These are phyloP conservation scores for Dioctria linearis DNA, from an alignment of 2,888 invertebrate genomes.

Conservation along the genomic window DNA sequence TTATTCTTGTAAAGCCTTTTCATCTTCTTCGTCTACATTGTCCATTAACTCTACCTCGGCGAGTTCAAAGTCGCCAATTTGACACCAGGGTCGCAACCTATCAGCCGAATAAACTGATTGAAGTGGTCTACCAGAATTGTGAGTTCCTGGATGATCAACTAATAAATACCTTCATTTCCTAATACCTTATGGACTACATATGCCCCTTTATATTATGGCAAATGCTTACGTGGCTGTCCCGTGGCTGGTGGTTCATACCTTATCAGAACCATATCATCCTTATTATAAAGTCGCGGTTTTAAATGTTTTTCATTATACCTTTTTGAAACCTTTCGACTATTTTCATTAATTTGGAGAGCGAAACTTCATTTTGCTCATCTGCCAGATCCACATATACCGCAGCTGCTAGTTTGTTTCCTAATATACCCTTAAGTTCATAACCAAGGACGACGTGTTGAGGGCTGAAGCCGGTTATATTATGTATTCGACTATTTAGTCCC, in stretches of 20 bases:
- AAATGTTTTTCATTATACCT: neutral
- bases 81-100: neutral
- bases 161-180: neutral
- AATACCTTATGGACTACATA: conserved; percentile 1
- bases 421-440: conserved; percentile 51
- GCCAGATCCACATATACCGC: neutral
- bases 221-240: conserved; percentile 13
- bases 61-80: neutral
- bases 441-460: conserved; percentile 54
- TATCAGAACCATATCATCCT: conserved; percentile 7
- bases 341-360: neutral
- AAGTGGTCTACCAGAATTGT: neutral
- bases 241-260: conserved; percentile 8
- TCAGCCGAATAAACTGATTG: neutral
- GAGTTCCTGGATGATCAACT: neutral
- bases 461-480: conserved; percentile 48
- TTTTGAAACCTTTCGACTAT: neutral
- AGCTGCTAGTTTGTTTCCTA: conserved; percentile 50
- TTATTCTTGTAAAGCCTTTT: neutral
- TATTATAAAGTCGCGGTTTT: neutral
- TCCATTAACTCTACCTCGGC: neutral
- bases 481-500: conserved; percentile 54
- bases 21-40: neutral
- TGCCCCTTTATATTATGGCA: conserved; percentile 2
- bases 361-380: neutral